Evolutionary conservation across 2,797 vertebrate species (phyloP), one percentile per base, ranked within the genome.

Genomic region (Hydrophis major): DNA sequence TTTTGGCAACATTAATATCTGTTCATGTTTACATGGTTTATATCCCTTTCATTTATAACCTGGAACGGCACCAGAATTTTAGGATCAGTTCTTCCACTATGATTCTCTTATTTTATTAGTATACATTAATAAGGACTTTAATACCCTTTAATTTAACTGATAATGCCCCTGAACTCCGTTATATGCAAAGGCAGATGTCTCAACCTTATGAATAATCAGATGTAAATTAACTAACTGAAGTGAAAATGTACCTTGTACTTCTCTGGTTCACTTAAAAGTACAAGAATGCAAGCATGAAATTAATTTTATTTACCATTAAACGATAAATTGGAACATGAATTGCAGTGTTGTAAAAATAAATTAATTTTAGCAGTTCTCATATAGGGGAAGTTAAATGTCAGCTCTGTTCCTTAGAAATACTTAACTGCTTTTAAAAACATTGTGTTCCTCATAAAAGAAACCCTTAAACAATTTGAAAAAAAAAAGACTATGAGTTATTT

Each of bases 231-330:
- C 63, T 50, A 95, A 63, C 69, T 92, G 88, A 94, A 61, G 56
- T 87, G 56, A 95, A 89, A 94, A 91, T 69, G 83, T 91, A 27
- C 50, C 50, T 6, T 66, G 22, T 37, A 14, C 61, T 95, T 93
- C 56, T 94, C 92, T 95, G 87, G 22, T 88, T 92, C 93, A 6
- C 89, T 22, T 89, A 12, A 89, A 94, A 95, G 92, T 87, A 90
- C 94, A 93, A 94, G 63, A 59, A 93, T 93, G 90, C 87, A 95
- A 95, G 91, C 93, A 53, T 86, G 63, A 93, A 93, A 92, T 95
- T 93, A 92, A 94, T 96, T 96, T 94, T 94, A 93, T 96, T 96
- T 94, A 89, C 89, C 27, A n/a, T 53, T 93, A 95, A 92, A 90
- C 63, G 93, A 88, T 92, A 94, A 92, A 86, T 37, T 66, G 25